phyloP scores from a whole-genome alignment of 1,140 invertebrate species.

The Pantala flavescens region DNA sequence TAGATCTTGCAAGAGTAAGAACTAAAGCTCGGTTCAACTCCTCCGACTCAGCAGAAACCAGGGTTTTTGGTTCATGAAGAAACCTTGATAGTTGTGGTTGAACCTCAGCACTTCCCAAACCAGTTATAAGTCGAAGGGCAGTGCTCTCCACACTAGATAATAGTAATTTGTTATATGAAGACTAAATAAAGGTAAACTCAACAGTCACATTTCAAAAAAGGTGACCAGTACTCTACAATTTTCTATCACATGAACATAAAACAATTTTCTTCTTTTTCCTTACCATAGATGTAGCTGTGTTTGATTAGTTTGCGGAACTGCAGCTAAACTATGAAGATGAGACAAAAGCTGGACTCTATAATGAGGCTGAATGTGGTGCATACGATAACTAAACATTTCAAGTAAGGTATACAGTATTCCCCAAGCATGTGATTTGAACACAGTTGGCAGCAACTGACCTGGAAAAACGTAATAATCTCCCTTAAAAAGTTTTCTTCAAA shows the following conservation, averaged over 20 bases:
- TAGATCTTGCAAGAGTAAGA: constrained; percentile 82
- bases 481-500: no score
- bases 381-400: constrained; percentile 93
- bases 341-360: constrained; percentile 85
- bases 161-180: constrained; percentile 18
- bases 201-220: not conserved
- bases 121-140: constrained; percentile 79
- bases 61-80: constrained; percentile 74
- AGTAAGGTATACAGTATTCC: constrained; percentile 86
- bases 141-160: constrained; percentile 79
- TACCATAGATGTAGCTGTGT: constrained; percentile 87
- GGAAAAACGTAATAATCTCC: constrained; percentile 27
- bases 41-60: constrained; percentile 87
- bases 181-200: not conserved
- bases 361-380: constrained; percentile 93
- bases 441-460: constrained; percentile 78
- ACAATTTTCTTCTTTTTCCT: constrained; percentile 26
- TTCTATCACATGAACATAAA: no score
- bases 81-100: constrained; percentile 81
- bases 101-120: constrained; percentile 82
- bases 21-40: constrained; percentile 87
- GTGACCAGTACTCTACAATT: no score
- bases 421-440: constrained; percentile 88
- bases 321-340: constrained; percentile 76
- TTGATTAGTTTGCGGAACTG: constrained; percentile 86